Conservation (phyloP, 1,140 invertebrate species). For the Drosophila santomea region DNA sequence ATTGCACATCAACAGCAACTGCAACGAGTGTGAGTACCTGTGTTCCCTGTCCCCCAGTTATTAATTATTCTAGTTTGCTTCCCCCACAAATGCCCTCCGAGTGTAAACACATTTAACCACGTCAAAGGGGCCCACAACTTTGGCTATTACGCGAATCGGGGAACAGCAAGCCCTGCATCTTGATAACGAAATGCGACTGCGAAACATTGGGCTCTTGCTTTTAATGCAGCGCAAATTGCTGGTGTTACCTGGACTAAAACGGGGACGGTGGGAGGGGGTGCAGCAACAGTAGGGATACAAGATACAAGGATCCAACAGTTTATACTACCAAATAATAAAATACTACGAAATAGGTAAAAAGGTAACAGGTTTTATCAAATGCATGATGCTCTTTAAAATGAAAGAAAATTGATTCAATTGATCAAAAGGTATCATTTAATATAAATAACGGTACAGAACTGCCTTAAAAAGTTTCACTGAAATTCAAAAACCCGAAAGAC, state of each 20-base stretch:
- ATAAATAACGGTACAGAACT: too few species aligned
- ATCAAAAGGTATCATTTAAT: too few species aligned
- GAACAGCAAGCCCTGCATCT: conserved; percentile 34
- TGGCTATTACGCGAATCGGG: conserved; percentile 29
- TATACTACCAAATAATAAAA: too few species aligned
- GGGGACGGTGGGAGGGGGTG: background rate
- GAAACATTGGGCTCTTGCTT: conserved; percentile 2
- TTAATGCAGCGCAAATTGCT: conserved; percentile 77
- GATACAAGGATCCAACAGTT: background rate
- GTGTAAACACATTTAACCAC: conserved; percentile 54
- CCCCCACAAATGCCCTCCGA: conserved; percentile 46
- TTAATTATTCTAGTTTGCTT: conserved; percentile 68
- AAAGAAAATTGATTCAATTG: too few species aligned
- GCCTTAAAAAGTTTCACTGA: too few species aligned
- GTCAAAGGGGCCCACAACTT: conserved; percentile 6
- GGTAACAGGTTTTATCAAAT: too few species aligned
- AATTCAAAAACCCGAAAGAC: background rate
- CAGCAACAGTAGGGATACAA: background rate
- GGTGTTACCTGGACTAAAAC: conserved; percentile 65
- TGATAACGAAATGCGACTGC: conserved; percentile 40
- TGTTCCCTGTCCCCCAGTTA: conserved; percentile 30
- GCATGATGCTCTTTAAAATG: too few species aligned
- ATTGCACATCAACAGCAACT: conserved; percentile 38
- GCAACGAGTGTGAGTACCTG: conserved; percentile 1
- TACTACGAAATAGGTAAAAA: too few species aligned